phyloP scores from a whole-genome alignment of 1,140 invertebrate genomes.

The Heliconius nattereri region DNA sequence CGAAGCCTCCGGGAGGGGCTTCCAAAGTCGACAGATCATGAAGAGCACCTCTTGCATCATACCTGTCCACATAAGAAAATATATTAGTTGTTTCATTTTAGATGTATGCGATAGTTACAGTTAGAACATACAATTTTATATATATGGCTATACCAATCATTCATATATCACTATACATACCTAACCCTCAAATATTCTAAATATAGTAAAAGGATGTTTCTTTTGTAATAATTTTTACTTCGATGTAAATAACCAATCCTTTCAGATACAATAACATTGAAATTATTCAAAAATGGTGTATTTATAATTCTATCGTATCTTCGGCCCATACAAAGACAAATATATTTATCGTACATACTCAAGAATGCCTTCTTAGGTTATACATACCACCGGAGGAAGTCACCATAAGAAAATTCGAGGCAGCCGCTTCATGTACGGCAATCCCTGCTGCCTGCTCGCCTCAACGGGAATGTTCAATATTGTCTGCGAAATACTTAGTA shows the following conservation, averaged over 20 bases:
- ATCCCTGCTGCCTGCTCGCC: conserved; percentile 37
- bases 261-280: background rate
- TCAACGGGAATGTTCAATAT: conserved; percentile 51
- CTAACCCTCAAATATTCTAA: background rate
- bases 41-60: conserved; percentile 95
- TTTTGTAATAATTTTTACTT: too few relatives aligned
- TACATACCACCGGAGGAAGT: conserved; percentile 75
- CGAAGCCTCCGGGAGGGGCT: conserved; percentile 87
- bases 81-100: background rate
- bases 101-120: background rate
- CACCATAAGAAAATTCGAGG: conserved; percentile 68
- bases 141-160: background rate
- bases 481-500: conserved; percentile 78
- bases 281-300: background rate
- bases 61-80: conserved; percentile 85
- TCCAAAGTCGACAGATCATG: conserved; percentile 89
- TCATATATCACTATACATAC: background rate
- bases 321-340: conserved; percentile 27
- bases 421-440: conserved; percentile 41
- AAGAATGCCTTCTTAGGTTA: conserved; percentile 69
- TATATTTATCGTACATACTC: conserved; percentile 58
- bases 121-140: background rate
- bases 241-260: background rate
- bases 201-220: too few relatives aligned
- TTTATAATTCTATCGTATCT: conserved; percentile 4